Percentiles rank a stretch among this genome's conserved stretches.
Evolutionary conservation across 2,113 vertebrate species (phyloP).

Genomic region (Pleuronectes platessa): DNA sequence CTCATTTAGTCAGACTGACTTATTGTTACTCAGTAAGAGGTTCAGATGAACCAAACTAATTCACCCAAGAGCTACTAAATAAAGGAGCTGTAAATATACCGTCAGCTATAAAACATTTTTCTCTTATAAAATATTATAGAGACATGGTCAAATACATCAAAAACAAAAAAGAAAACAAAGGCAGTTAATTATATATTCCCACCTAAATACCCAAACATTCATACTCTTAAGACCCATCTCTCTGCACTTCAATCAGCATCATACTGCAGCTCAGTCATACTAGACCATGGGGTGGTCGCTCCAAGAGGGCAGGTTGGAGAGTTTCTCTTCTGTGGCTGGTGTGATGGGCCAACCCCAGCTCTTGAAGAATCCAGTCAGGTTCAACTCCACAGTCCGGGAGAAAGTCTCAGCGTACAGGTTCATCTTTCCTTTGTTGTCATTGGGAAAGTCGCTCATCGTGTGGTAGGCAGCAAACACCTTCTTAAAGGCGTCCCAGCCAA

Average conservation of each 20-base stretch:
- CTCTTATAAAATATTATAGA: too few species aligned
- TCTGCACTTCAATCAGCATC: neutral
- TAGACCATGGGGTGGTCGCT: conserved; percentile 80
- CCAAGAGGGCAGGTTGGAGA: conserved; percentile 80
- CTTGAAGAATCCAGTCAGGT: conserved; percentile 83
- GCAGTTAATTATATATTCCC: neutral
- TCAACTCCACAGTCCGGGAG: conserved; percentile 78
- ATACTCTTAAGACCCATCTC: too few species aligned
- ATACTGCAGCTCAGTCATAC: conserved; percentile 32
- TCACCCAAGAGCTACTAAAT: too few species aligned
- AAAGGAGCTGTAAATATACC: too few species aligned
- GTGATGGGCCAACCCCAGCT: conserved; percentile 87
- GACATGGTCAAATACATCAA: too few species aligned
- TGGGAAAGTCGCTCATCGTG: conserved; percentile 63
- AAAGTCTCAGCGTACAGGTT: conserved; percentile 85
- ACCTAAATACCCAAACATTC: neutral
- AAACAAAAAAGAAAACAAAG: neutral
- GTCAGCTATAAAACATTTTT: too few species aligned
- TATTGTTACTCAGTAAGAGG: too few species aligned
- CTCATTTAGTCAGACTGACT: too few species aligned
- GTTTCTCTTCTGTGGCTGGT: conserved; percentile 62
- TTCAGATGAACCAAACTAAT: too few species aligned
- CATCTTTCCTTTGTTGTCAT: conserved; percentile 81
- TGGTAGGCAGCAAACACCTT: conserved; percentile 83
- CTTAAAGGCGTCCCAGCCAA: conserved; percentile 85